Evolutionary conservation across 1,140 invertebrate species (phyloP).

Genomic region (Hycleus cichorii): DNA sequence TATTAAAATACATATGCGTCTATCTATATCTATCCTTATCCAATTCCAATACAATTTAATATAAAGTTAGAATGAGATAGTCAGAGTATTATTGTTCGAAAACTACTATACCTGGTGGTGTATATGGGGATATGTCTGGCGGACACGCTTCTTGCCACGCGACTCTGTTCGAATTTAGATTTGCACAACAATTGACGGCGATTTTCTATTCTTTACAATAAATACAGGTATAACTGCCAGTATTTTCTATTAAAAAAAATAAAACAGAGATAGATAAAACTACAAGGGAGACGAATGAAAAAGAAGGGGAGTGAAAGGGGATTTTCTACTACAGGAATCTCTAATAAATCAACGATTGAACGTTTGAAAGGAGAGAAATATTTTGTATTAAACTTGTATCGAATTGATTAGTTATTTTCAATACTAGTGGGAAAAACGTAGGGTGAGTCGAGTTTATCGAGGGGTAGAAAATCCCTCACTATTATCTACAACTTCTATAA

Average conservation of each 20-base stretch:
- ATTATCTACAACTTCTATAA: no score
- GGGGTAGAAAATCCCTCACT: no score
- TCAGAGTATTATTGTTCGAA: no score
- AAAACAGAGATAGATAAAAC: neutral
- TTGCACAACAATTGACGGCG: conserved; percentile 24
- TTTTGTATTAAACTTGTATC: conserved; percentile 7
- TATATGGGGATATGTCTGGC: neutral
- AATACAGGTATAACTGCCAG: conserved; percentile 15
- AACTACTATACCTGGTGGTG: neutral
- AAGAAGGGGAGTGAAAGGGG: neutral
- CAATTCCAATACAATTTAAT: no score
- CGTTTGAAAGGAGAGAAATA: conserved; percentile 3
- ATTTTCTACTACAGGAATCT: neutral
- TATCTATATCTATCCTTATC: no score
- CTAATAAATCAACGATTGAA: conserved; percentile 9
- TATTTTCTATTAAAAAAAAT: neutral
- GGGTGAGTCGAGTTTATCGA: no score
- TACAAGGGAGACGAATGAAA: neutral
- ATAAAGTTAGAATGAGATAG: no score
- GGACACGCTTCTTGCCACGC: conserved; percentile 24
- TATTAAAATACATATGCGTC: no score
- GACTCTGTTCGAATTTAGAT: conserved; percentile 18
- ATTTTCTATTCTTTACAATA: conserved; percentile 19
- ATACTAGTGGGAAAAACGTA: no score
- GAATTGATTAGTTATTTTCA: conserved; percentile 1